Base-by-base conservation (phyloP, 2,113 vertebrate species). In the Prochilodus magdalenae region DNA sequence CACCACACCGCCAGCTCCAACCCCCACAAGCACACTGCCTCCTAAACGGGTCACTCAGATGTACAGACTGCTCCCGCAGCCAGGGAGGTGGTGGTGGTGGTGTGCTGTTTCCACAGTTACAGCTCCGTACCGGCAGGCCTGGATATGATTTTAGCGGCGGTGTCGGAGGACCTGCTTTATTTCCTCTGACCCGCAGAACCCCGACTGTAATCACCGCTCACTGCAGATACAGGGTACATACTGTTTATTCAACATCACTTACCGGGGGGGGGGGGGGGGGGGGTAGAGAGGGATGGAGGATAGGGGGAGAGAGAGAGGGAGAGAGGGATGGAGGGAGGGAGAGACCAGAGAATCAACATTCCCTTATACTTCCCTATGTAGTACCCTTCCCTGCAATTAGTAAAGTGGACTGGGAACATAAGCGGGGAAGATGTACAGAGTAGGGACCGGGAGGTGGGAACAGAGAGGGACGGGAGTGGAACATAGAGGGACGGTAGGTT, bases 181-280 rank as follows among this genome's bases (percentile, higher is more conserved):
- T 95, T 95, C 94, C 93, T 95, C 84, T 86, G 90, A 95, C 94
- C 94, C 88, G 92, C 91, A 94, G 93, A 93, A 15, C 94, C 57
- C 79, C n/a, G 30, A 85, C 60, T 63, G 92, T 94, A 94, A 95
- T 94, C 94, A 94, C 91, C 29, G 51, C 67, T 74, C 69, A 78
- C 79, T 80, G 14, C 80, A 93, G 90, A 91, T 91, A 94, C 36
- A 72, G 92, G 92, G 93, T 51, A 16, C 89, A 87, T 89, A 91
- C 75, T 94, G 94, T 95, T 96, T 95, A 95, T 94, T 91, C 94
- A 94, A 51, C 49, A 51, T 16, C 16, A 1, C 16, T 18, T 3
- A 11, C 12, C 94, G 12, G 47, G 1, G 16, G 14, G 20, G 51
- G 20, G 51, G 20, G 51, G 13, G 51, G 22, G 53, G 22, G 20